These are phyloP conservation scores for Chelonia mydas DNA, from an alignment of 2,797 vertebrate genomes.

Conservation along the genomic window DNA sequence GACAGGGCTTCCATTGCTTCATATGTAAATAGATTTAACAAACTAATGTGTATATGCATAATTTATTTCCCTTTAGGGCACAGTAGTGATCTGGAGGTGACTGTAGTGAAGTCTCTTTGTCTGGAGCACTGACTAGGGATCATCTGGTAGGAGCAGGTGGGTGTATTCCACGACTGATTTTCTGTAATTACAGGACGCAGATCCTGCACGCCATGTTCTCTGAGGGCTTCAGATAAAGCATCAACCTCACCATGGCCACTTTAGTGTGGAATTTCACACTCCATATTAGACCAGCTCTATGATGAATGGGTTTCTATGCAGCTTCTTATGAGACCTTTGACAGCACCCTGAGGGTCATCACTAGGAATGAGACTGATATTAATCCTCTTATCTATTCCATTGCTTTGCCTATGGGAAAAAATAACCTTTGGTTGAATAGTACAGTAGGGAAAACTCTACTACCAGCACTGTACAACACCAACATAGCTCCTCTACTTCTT, in stretches of 20 bases:
- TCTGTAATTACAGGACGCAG: conserved; percentile 50
- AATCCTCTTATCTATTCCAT: not conserved
- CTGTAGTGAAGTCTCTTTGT: conserved; percentile 15
- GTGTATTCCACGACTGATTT: conserved; percentile 33
- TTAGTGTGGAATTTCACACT: conserved; percentile 70
- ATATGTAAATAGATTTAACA: not conserved
- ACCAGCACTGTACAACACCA: not conserved
- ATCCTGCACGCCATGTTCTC: conserved; percentile 47
- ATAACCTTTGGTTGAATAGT: not conserved
- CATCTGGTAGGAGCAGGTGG: conserved; percentile 41
- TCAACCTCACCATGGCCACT: not conserved
- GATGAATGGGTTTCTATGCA: not conserved
- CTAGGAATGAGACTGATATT: conserved; percentile 25
- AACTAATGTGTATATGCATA: conserved; percentile 1
- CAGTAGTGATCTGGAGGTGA: not conserved
- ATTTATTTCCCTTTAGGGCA: conserved; percentile 19
- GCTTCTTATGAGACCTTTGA: not conserved
- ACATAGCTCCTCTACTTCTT: not conserved
- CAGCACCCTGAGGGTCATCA: conserved; percentile 27
- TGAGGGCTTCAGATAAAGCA: conserved; percentile 64
- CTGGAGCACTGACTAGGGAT: conserved; percentile 57
- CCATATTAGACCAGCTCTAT: not conserved
- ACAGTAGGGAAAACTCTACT: not conserved
- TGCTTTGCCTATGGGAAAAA: not conserved
- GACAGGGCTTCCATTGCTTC: conserved; percentile 16